These are phyloP conservation scores for Heliangelus exortis DNA, from an alignment of 2,797 vertebrate species.

Conservation along the genomic window DNA sequence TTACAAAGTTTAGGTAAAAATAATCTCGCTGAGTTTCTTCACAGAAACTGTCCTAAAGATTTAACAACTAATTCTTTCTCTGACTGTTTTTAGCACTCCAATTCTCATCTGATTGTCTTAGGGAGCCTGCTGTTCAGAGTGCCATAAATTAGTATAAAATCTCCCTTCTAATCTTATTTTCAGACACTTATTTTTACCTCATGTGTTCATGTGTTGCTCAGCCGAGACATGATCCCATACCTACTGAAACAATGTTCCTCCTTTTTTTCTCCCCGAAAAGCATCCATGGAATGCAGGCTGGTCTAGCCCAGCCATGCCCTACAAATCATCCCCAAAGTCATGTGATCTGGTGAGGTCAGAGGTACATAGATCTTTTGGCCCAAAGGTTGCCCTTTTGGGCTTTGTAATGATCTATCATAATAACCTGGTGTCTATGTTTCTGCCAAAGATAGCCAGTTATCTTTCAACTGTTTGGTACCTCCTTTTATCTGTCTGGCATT, in stretches of 20 bases:
- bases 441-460: neutral
- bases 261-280: neutral
- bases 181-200: neutral
- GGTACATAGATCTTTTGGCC: neutral
- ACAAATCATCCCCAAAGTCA: neutral
- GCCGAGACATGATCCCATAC: neutral
- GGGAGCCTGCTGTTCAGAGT: neutral
- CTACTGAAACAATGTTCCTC: neutral
- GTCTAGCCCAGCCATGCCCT: neutral
- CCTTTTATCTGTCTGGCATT: neutral
- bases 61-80: neutral
- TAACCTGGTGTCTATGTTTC: neutral
- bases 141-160: neutral
- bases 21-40: neutral
- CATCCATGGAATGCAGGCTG: rapidly evolving
- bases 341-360: neutral
- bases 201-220: neutral
- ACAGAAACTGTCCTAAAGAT: neutral
- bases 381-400: neutral
- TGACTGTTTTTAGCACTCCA: neutral
- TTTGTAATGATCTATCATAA: neutral
- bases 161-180: neutral
- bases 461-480: neutral
- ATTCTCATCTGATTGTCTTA: neutral
- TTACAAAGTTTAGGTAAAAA: neutral